Percentiles rank a stretch among this genome's conserved stretches.
Conservation (phyloP, 2,888 invertebrate species). For the Brachyopa scutellaris region DNA sequence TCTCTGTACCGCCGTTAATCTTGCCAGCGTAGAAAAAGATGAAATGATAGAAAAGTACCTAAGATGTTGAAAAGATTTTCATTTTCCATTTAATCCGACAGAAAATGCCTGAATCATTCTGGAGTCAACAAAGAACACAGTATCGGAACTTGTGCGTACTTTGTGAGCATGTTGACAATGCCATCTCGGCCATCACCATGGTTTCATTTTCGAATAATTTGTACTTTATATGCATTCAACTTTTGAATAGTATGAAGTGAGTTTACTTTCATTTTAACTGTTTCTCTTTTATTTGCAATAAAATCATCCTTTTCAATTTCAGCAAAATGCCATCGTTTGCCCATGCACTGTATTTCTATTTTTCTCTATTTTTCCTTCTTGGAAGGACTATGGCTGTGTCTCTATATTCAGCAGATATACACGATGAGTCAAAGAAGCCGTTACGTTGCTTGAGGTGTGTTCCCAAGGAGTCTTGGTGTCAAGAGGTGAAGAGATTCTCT, state of each 20-base stretch:
- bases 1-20: no score
- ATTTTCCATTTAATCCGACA: slow-evolving; percentile 36
- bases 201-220: slow-evolving; percentile 84
- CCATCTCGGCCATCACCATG: slow-evolving; percentile 83
- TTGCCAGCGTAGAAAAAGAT: no score
- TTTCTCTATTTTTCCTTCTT: slow-evolving; percentile 84
- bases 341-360: slow-evolving; percentile 83
- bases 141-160: slow-evolving; percentile 83
- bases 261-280: slow-evolving; percentile 30
- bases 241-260: slow-evolving; percentile 83
- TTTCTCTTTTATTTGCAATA: no score
- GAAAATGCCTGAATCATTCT: slow-evolving; percentile 80
- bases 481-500: slow-evolving; percentile 81
- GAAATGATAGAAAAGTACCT: no score
- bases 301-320: no score
- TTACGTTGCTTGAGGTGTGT: slow-evolving; percentile 81
- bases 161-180: slow-evolving; percentile 82
- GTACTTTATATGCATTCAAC: slow-evolving; percentile 84
- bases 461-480: slow-evolving; percentile 82
- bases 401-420: slow-evolving; percentile 83
- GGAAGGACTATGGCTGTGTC: slow-evolving; percentile 84
- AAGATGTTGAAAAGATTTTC: background rate
- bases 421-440: slow-evolving; percentile 83
- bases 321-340: slow-evolving; percentile 80
- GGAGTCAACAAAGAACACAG: slow-evolving; percentile 83